These are phyloP conservation scores for Homarus gammarus DNA, from an alignment of 2,888 invertebrate genomes.

Conservation along the genomic window DNA sequence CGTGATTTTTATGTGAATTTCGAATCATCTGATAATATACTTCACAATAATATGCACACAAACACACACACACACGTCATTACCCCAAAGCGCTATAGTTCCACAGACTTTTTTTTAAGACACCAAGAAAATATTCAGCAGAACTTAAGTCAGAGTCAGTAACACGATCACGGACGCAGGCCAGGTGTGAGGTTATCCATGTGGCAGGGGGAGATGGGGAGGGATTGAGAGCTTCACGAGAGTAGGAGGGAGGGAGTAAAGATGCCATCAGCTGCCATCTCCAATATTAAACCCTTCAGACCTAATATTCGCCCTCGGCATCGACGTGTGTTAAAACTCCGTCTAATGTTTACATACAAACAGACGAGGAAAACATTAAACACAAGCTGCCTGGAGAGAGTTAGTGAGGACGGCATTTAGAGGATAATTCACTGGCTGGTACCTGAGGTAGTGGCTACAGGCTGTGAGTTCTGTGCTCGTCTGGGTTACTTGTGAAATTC, in stretches of 20 bases:
- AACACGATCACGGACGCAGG: constrained; percentile 18
- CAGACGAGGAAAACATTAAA: no score
- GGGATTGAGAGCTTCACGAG: background rate
- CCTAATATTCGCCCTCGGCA: background rate
- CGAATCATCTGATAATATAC: background rate
- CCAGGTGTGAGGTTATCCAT: constrained; percentile 51
- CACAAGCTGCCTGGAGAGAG: no score
- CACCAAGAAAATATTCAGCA: background rate
- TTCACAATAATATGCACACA: background rate
- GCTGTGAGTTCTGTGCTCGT: background rate
- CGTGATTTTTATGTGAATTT: background rate
- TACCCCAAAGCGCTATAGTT: no score
- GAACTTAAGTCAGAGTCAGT: constrained; percentile 10
- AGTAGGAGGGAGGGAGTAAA: background rate
- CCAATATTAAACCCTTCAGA: background rate
- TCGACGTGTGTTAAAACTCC: background rate
- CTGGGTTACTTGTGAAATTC: background rate
- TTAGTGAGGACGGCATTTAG: no score
- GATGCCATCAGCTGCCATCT: background rate
- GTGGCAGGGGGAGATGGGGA: background rate
- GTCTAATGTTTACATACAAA: no score
- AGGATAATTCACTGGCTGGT: no score
- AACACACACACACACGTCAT: constrained; percentile 17
- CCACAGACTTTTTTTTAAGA: background rate
- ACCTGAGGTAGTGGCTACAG: background rate